A percentile compares a stretch with the other conserved stretches of the same genome.
Evolutionary conservation across 53 echinoderm and acorn worm genomes (phyloP).

Genomic region (Mesocentrotus franciscanus): DNA sequence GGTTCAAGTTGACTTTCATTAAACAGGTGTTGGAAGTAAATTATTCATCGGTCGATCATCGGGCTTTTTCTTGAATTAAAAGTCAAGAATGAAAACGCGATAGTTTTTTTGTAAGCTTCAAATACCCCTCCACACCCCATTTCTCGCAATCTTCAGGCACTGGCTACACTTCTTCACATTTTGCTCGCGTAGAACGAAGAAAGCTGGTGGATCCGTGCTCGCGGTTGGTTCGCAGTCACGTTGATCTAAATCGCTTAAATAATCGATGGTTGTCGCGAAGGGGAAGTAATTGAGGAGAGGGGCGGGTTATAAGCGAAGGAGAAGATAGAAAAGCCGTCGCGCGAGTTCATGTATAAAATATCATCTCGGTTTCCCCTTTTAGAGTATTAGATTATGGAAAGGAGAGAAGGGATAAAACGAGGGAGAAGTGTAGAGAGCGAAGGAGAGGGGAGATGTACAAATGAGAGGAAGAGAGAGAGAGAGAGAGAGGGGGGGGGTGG

Average conservation of each 20-base stretch:
- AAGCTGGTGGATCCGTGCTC: conserved; percentile 17
- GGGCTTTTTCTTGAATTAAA: no score
- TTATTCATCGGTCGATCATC: no score
- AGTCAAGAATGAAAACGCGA: no score
- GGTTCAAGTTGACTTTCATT: no score
- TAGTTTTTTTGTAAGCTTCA: no score
- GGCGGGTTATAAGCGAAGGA: background rate
- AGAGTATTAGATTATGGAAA: conserved; percentile 24
- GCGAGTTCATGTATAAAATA: conserved; percentile 40
- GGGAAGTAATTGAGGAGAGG: conserved; percentile 64
- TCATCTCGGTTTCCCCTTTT: conserved; percentile 22
- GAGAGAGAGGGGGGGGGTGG: background rate
- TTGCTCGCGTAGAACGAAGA: background rate
- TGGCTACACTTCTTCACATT: background rate
- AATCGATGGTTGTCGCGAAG: conserved; percentile 54
- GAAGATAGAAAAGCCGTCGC: conserved; percentile 14
- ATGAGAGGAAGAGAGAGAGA: background rate
- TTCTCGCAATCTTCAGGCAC: background rate
- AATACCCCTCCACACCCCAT: background rate
- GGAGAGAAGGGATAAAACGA: background rate
- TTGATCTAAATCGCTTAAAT: conserved; percentile 67
- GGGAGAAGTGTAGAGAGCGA: background rate
- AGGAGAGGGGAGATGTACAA: background rate
- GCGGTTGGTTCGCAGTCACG: conserved; percentile 37
- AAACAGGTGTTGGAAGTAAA: no score